These are phyloP conservation scores for Platichthys flesus DNA, from an alignment of 2,113 vertebrate genomes.

Conservation along the genomic window DNA sequence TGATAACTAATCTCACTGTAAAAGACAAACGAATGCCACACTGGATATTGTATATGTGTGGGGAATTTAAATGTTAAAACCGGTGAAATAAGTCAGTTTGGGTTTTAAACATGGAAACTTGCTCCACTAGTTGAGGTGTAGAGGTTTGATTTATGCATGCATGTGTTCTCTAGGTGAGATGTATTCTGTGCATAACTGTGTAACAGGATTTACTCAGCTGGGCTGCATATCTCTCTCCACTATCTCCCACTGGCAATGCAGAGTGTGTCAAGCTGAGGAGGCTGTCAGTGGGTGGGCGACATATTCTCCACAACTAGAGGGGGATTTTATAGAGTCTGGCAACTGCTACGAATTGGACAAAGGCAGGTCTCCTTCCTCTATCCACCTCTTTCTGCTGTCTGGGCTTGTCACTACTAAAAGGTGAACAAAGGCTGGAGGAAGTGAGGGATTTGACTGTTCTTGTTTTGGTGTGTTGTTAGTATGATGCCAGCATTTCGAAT, in stretches of 20 bases:
- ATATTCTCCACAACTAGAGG: slow-evolving; percentile 72
- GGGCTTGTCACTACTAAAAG: slow-evolving; percentile 70
- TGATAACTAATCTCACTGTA: slow-evolving; percentile 7
- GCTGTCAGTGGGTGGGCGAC: slow-evolving; percentile 76
- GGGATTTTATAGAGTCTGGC: slow-evolving; percentile 78
- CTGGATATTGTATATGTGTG: background rate
- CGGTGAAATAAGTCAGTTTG: slow-evolving; percentile 8
- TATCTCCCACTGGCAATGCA: slow-evolving; percentile 72
- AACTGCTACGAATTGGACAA: slow-evolving; percentile 74
- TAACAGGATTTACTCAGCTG: slow-evolving; percentile 75
- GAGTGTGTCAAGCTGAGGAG: slow-evolving; percentile 70
- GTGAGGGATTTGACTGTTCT: slow-evolving; percentile 57
- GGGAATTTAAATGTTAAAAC: background rate
- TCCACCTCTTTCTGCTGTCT: slow-evolving; percentile 60
- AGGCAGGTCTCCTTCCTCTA: slow-evolving; percentile 65
- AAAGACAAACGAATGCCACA: background rate
- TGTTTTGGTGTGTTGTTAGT: slow-evolving; percentile 56
- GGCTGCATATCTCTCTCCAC: slow-evolving; percentile 65
- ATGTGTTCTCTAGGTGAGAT: slow-evolving; percentile 62
- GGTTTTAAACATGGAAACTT: slow-evolving; percentile 1
- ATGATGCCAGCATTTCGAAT: slow-evolving; percentile 46
- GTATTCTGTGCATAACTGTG: slow-evolving; percentile 60
- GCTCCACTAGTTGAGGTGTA: slow-evolving; percentile 26
- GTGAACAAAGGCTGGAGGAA: slow-evolving; percentile 62
- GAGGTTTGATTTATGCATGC: slow-evolving; percentile 48